Evolutionary conservation across 2,113 vertebrate genomes (phyloP).

Genomic region (Lepidothrix coronata): DNA sequence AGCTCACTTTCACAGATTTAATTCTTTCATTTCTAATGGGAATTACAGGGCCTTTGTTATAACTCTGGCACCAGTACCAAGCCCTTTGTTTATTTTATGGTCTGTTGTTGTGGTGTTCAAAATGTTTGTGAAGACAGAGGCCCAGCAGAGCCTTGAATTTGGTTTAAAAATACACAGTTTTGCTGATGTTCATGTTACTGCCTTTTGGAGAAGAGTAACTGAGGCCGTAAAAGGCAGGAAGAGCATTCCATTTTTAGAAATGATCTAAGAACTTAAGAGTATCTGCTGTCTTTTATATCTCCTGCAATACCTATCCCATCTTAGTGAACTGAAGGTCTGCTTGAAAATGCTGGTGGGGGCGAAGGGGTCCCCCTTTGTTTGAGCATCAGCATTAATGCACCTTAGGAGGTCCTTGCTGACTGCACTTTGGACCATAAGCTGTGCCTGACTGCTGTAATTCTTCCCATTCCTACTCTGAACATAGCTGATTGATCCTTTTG

Average conservation of each 20-base stretch:
- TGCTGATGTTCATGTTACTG: not conserved
- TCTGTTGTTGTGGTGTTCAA: constrained; percentile 35
- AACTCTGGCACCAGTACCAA: not conserved
- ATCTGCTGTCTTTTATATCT: not conserved
- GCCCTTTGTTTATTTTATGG: constrained; percentile 33
- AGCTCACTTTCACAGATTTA: constrained; percentile 41
- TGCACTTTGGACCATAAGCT: not conserved
- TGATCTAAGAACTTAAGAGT: not conserved
- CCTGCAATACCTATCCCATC: not conserved
- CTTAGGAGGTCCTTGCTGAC: not conserved
- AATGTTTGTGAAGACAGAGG: constrained; percentile 14
- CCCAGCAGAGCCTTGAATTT: not conserved
- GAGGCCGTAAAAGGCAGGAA: not conserved
- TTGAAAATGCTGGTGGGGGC: not conserved
- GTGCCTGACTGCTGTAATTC: not conserved
- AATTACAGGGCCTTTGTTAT: constrained; percentile 22
- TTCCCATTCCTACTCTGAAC: not conserved
- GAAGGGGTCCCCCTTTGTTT: not conserved
- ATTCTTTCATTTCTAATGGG: constrained; percentile 11
- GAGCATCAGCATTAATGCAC: not conserved
- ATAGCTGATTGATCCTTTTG: not conserved
- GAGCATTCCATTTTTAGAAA: not conserved
- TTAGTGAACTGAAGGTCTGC: not conserved
- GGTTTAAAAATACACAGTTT: not conserved
- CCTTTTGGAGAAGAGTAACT: not conserved